These are phyloP conservation scores for Lithobates pipiens DNA, from an alignment of 2,797 vertebrate species.

Conservation along the genomic window DNA sequence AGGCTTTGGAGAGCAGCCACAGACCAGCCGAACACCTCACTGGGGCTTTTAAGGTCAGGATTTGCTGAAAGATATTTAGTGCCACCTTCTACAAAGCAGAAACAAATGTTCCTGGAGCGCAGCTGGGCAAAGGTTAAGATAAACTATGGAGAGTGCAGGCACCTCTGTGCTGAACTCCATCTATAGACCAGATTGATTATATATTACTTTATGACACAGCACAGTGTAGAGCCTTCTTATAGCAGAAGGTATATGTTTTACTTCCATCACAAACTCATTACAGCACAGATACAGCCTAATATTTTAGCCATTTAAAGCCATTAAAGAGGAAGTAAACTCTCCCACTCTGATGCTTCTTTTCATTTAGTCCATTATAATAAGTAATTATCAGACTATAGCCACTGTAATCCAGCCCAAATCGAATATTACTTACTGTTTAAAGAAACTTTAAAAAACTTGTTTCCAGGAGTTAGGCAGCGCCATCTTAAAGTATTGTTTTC, in stretches of 20 bases:
- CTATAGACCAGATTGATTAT: slow-evolving; percentile 13
- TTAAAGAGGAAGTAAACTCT: no score
- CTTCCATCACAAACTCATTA: background rate
- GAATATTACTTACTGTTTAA: no score
- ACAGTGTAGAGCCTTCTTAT: background rate
- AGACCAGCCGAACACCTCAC: slow-evolving; percentile 58
- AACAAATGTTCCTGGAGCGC: slow-evolving; percentile 56
- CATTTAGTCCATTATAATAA: no score
- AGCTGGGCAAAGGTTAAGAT: slow-evolving; percentile 60
- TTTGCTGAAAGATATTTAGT: slow-evolving; percentile 61
- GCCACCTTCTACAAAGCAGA: slow-evolving; percentile 62
- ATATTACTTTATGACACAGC: background rate
- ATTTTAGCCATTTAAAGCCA: no score
- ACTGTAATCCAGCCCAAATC: no score
- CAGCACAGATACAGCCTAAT: no score
- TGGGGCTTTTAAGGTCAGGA: slow-evolving; percentile 61
- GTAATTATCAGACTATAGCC: no score
- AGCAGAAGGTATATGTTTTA: background rate
- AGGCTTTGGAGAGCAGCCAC: slow-evolving; percentile 58
- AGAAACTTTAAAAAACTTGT: no score
- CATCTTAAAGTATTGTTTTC: no score
- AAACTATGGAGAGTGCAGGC: slow-evolving; percentile 18
- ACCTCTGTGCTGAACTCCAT: background rate
- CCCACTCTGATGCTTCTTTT: no score
- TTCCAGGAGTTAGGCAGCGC: no score